Evolutionary conservation across 2,113 vertebrate genomes (phyloP).

Genomic region (Zosterops lateralis): DNA sequence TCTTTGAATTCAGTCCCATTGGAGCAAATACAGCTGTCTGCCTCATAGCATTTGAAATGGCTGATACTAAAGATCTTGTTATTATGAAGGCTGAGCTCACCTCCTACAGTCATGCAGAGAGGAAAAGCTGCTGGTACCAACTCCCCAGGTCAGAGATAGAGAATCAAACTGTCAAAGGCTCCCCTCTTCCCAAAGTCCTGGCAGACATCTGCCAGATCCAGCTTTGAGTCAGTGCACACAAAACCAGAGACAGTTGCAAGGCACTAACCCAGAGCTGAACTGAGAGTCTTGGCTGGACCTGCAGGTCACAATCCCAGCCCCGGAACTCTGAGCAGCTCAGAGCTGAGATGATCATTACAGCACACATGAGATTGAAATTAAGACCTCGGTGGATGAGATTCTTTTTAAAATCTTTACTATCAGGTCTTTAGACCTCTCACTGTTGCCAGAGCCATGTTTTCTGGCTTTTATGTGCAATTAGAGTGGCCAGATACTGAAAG

Average conservation of each 20-base stretch:
- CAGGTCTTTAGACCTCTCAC: not conserved
- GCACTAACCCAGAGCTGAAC: not conserved
- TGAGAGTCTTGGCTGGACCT: not conserved
- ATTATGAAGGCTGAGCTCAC: slow-evolving; percentile 7
- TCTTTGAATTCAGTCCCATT: not conserved
- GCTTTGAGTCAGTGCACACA: not conserved
- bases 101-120: not conserved
- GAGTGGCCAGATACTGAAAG: not conserved
- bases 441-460: not conserved
- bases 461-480: not conserved
- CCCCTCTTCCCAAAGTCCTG: not conserved
- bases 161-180: not conserved
- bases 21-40: not conserved
- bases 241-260: not conserved
- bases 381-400: not conserved
- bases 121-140: not conserved
- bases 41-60: not conserved
- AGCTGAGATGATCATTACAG: not conserved
- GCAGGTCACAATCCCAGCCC: not conserved
- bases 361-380: not conserved
- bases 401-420: not conserved
- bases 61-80: not conserved
- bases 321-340: not conserved
- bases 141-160: not conserved
- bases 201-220: not conserved